phyloP scores from a whole-genome alignment of 2,888 invertebrate species.

The Drepana falcataria region DNA sequence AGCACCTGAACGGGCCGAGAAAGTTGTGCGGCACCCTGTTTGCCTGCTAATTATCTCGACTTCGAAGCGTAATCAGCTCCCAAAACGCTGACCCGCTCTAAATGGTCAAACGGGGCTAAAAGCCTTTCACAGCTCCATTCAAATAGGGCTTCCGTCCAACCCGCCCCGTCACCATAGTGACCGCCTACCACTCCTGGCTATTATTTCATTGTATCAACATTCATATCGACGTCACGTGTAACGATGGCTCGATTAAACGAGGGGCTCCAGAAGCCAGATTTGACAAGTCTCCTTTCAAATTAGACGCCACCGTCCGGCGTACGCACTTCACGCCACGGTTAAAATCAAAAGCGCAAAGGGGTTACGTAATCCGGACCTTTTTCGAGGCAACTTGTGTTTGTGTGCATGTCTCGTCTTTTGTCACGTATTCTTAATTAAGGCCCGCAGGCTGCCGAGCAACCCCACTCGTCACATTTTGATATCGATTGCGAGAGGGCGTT shows the following conservation, averaged over 20 bases:
- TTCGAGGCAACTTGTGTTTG: constrained; percentile 67
- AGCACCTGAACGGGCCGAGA: constrained; percentile 71
- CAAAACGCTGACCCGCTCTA: constrained; percentile 64
- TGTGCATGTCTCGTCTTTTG: constrained; percentile 77
- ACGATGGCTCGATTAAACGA: constrained; percentile 65
- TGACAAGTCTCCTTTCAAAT: constrained; percentile 74
- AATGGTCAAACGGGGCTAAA: constrained; percentile 70
- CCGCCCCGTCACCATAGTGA: constrained; percentile 67
- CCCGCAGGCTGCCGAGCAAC: constrained; percentile 61
- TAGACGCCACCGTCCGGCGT: constrained; percentile 58
- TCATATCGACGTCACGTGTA: constrained; percentile 70
- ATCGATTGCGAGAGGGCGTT: constrained; percentile 63
- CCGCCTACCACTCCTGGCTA: constrained; percentile 54
- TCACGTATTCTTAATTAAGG: constrained; percentile 80
- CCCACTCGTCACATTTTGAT: constrained; percentile 69
- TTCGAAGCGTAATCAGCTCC: constrained; percentile 56
- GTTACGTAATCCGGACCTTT: constrained; percentile 77
- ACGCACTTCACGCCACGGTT: constrained; percentile 72
- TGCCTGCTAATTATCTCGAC: constrained; percentile 74
- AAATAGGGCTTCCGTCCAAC: constrained; percentile 51
- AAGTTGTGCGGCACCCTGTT: constrained; percentile 66
- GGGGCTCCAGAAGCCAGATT: constrained; percentile 74
- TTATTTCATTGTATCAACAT: constrained; percentile 75
- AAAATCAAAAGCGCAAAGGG: constrained; percentile 78
- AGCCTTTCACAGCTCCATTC: constrained; percentile 60